A percentile compares a stretch with the other conserved stretches of the same genome.
phyloP scores from a whole-genome alignment of 2,888 invertebrate genomes.

The Diadegma fenestrale region DNA sequence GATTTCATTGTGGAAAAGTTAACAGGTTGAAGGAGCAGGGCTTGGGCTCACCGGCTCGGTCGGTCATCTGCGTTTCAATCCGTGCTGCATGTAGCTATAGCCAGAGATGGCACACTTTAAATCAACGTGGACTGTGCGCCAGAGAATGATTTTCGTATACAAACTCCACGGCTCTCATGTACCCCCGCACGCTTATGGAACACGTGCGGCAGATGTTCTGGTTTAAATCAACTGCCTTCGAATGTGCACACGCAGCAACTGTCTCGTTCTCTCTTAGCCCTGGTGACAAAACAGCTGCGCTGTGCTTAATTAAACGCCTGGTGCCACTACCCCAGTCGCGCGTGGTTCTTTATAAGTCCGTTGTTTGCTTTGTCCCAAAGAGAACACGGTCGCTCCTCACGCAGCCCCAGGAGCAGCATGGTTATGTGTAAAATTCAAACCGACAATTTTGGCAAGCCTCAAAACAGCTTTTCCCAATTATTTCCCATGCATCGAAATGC shows the following conservation, averaged over 20 bases:
- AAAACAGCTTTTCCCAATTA: constrained; percentile 23
- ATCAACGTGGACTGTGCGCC: constrained; percentile 73
- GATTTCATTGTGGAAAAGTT: constrained; percentile 63
- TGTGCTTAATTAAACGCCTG: constrained; percentile 79
- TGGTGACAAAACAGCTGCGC: constrained; percentile 80
- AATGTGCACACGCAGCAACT: constrained; percentile 73
- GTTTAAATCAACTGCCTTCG: constrained; percentile 81
- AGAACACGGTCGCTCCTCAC: neutral
- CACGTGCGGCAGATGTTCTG: constrained; percentile 81
- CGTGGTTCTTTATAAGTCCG: constrained; percentile 11
- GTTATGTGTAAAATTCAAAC: neutral
- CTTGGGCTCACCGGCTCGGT: constrained; percentile 44
- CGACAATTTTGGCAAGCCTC: constrained; percentile 43
- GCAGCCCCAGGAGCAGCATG: neutral
- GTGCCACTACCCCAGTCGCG: constrained; percentile 21
- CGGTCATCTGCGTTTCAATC: constrained; percentile 56
- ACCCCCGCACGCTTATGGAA: constrained; percentile 69
- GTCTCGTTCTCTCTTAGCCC: constrained; percentile 68
- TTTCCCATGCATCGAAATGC: constrained; percentile 18
- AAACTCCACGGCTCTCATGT: neutral
- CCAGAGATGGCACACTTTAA: constrained; percentile 71
- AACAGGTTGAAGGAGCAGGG: constrained; percentile 40
- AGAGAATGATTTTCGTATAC: constrained; percentile 55
- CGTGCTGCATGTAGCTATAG: constrained; percentile 24
- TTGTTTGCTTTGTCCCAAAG: constrained; percentile 21